Percentiles rank a stretch among this genome's conserved stretches.
Conservation (phyloP, 2,113 vertebrate genomes). For the Saimiri boliviensis region DNA sequence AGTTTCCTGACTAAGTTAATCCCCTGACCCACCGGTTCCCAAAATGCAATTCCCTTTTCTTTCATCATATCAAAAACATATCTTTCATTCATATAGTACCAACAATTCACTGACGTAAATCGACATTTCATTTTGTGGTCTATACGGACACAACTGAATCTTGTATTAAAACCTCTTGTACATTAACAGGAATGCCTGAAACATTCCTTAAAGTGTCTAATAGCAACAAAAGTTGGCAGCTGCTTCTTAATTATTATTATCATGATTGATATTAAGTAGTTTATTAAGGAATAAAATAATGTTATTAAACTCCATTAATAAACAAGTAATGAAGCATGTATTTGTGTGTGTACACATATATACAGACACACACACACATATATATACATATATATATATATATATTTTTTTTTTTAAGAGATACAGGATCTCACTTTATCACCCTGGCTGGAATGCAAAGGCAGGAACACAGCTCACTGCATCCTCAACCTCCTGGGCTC, state of each 20-base stretch:
- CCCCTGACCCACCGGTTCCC: background rate
- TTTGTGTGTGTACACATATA: no score
- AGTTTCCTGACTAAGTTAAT: background rate
- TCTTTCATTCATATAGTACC: background rate
- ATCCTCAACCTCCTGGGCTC: no score
- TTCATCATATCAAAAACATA: background rate
- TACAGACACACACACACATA: no score
- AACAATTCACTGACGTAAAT: background rate
- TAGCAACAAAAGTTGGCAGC: background rate
- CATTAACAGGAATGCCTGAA: background rate
- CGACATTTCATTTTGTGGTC: background rate
- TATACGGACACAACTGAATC: background rate
- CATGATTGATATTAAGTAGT: background rate
- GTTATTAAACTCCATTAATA: background rate
- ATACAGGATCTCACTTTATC: no score
- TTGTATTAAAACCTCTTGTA: background rate
- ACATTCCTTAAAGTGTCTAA: background rate
- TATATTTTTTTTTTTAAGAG: no score
- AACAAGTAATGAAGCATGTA: background rate
- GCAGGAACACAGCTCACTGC: no score
- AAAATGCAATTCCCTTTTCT: background rate
- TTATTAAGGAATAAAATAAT: constrained; percentile 24
- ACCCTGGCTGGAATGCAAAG: no score
- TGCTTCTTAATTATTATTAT: background rate
- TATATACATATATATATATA: no score